Evolutionary conservation across 2,113 vertebrate genomes (phyloP), one percentile per base, ranked within the genome.

Genomic region (Bos indicus): DNA sequence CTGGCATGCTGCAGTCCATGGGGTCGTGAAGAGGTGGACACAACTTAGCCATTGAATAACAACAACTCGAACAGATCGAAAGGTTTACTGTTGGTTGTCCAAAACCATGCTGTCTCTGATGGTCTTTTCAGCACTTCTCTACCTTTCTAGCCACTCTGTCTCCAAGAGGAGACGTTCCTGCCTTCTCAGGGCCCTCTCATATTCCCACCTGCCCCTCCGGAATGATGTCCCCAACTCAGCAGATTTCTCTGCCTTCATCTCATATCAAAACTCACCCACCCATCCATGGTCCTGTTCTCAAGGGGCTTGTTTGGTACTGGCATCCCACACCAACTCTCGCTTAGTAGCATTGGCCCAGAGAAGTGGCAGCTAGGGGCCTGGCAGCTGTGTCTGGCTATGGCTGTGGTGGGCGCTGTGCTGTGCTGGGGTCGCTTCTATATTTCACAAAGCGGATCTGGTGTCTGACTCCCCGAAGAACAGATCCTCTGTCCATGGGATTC

Each of bases 371-470:
- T 1, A 11, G 56, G 23, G 16, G 6, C 23, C 57, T 28, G 57
- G 56, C 23, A 4, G 15, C 64, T 3, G 36, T 0, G 28, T 52
- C 91, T 59, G 25, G 8, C n/a, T 28, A 40, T 59, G 25, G 15
- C 2, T 4, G 28, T 3, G 1, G 30, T 4, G 7, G 17, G 2
- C 6, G 3, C 92, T 23, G 3, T 57, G 46, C 30, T 0, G 7
- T 54, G 56, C 80, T 4, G 85, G 52, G 30, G 6, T 26, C 8
- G 1, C 57, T 25, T 26, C 19, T 33, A 28, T 5, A 7, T 3
- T 56, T 74, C 40, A 43, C 54, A 7, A 8, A 43, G 54, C 11
- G 1, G 40, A 7, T 33, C 71, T 62, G 60, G 60, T 62, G 14
- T 62, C 28, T 62, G 60, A 16, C 60, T 62, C 60, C 28, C 0